Evolutionary conservation across 1,140 invertebrate species (phyloP), one percentile per base, ranked within the genome.

Genomic region (Bombus picipes): DNA sequence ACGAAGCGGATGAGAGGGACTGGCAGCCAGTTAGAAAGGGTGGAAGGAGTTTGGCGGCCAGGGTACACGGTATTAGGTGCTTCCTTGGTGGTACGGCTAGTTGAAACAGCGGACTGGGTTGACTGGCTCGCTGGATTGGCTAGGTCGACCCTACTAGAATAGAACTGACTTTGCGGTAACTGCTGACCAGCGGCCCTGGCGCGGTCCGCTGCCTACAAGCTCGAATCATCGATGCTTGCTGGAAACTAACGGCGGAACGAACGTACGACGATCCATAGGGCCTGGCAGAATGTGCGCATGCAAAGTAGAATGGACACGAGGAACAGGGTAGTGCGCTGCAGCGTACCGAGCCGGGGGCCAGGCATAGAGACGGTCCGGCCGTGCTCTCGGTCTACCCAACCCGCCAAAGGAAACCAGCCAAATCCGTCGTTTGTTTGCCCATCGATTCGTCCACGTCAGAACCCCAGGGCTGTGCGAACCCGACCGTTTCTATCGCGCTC

Each of bases 101-200:
- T 85, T 87, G 84, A 76, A 88, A 83, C 81, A 89, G 83, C 66
- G 77, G 74, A 68, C 43, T 76, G 80, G 65, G 65, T 34, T 66
- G 65, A 66, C 76, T 77, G 76, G 75, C 79, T 88, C 81, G 41
- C 47, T 28, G 78, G 83, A 87, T 83, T 87, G 78, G 81, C 81
- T 74, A 34, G 76, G 66, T 78, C 74, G 83, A 75, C 47, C 72
- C 83, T 70, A 68, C 78, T 81, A 89, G 89, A 89, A 91, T 88
- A 90, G 92, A 92, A 92, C 88, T 85, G 92, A 92, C 90, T 93
- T 92, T 92, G 92, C 86, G 92, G 92, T 92, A 94, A 94, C 90
- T 92, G 89, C 92, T 93, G 92, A 93, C 92, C 92, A 91, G 82
- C 72, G 75, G 74, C 80, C 66, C 70, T 73, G 80, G 82, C 84